Evolutionary conservation across 2,888 invertebrate species (phyloP), one percentile per base, ranked within the genome.

Genomic region (Pandemis heparana): DNA sequence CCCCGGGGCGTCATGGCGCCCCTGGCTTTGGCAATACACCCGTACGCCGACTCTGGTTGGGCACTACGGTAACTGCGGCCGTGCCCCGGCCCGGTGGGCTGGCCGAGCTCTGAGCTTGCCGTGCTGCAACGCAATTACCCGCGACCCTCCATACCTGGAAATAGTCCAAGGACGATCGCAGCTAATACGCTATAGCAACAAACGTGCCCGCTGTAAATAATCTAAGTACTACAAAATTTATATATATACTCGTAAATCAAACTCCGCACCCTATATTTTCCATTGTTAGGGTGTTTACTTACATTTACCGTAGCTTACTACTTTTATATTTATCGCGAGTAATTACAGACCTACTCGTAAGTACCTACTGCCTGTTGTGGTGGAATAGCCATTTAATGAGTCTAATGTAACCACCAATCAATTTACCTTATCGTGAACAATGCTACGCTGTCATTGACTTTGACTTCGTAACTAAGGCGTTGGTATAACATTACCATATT

Each of bases 81-180:
- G 4, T 18, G 53, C 53, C 53, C 53, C 53, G 12, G 56, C 18
- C 1, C n/a, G 51, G 10, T 5, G 51, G 4, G 51, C 56, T 23
- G 56, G 56, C 23, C 56, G 56, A 18, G 51, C 38, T 5, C 8
- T 23, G 8, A 5, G 23, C 53, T 60, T 91, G 80, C 81, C 93
- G 93, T 93, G 92, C 87, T 91, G 88, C 87, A 89, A 88, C 88
- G 88, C 90, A 89, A 92, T 93, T 92, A 92, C 90, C 86, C 72
- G 78, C 71, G 51, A 51, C 32, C 43, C 65, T n/a, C 32, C 32
- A 79, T 79, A 82, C 82, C 80, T 85, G 84, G 83, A 91, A 90
- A 88, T 90, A 92, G 93, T 85, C 89, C 92, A 93, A 93, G 93
- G 93, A 88, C 91, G 76, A 67, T 77, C 66, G 53, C 66, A 70